phyloP scores from a whole-genome alignment of 2,888 invertebrate genomes.

The Aporophyla lueneburgensis region DNA sequence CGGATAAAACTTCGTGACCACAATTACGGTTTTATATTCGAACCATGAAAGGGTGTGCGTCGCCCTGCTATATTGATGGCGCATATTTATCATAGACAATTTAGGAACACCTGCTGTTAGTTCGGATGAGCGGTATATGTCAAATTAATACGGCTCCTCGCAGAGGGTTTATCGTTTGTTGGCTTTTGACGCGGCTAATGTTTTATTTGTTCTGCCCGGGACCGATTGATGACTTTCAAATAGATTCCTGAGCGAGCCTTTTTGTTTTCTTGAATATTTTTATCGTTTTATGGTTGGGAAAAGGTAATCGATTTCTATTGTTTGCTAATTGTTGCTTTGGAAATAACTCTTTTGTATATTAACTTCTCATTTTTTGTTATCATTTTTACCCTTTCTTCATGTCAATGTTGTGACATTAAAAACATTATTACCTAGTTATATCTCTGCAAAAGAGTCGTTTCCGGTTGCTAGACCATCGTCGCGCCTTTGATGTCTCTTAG shows the following conservation, averaged over 20 bases:
- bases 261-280: slow-evolving; percentile 57
- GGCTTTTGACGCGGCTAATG: slow-evolving; percentile 74
- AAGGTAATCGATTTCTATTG: slow-evolving; percentile 62
- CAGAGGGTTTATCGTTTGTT: slow-evolving; percentile 72
- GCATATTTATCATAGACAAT: slow-evolving; percentile 87
- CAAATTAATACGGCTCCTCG: slow-evolving; percentile 80
- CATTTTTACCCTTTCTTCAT: slow-evolving; percentile 27
- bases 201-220: slow-evolving; percentile 74
- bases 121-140: slow-evolving; percentile 81
- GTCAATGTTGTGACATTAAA: slow-evolving; percentile 29
- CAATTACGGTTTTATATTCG: slow-evolving; percentile 80
- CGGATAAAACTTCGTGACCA: slow-evolving; percentile 76
- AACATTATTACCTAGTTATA: background rate
- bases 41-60: slow-evolving; percentile 81
- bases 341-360: slow-evolving; percentile 39
- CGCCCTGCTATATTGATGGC: slow-evolving; percentile 83
- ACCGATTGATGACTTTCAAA: slow-evolving; percentile 70
- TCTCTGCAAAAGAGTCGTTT: slow-evolving; percentile 1
- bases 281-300: slow-evolving; percentile 55
- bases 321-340: slow-evolving; percentile 58
- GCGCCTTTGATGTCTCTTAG: background rate
- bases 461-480: slow-evolving; percentile 3
- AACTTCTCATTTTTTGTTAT: slow-evolving; percentile 8
- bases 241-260: slow-evolving; percentile 64
- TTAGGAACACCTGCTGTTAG: slow-evolving; percentile 89